Evolutionary conservation across 2,888 invertebrate genomes (phyloP).

Genomic region (Protophormia terraenovae): DNA sequence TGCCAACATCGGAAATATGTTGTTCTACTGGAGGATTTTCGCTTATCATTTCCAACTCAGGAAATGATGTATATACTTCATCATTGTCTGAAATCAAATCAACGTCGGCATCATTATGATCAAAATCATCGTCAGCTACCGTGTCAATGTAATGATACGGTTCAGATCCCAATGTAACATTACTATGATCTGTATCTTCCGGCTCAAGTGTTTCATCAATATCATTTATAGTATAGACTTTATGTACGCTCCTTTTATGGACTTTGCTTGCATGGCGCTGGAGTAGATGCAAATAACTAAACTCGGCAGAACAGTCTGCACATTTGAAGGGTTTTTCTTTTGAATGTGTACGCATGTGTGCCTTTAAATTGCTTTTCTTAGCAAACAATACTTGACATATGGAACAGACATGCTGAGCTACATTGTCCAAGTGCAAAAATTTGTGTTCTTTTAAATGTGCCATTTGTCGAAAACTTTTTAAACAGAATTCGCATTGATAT

Average conservation of each 20-base stretch:
- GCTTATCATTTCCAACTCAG: background rate
- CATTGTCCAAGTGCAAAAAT: slow-evolving; percentile 68
- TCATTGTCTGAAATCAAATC: background rate
- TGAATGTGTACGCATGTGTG: slow-evolving; percentile 69
- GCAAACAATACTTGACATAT: slow-evolving; percentile 69
- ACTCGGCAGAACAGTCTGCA: slow-evolving; percentile 68
- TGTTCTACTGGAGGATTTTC: background rate
- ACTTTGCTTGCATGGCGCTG: slow-evolving; percentile 65
- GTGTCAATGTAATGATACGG: slow-evolving; percentile 11
- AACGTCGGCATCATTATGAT: background rate
- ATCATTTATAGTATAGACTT: slow-evolving; percentile 13
- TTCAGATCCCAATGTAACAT: background rate
- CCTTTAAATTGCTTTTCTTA: slow-evolving; percentile 68
- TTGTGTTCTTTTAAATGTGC: slow-evolving; percentile 71
- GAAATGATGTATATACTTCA: background rate
- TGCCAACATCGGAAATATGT: background rate
- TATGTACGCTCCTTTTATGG: slow-evolving; percentile 37
- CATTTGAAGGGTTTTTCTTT: slow-evolving; percentile 70
- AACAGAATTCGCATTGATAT: slow-evolving; percentile 70
- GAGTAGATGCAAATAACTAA: slow-evolving; percentile 62
- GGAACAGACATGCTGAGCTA: slow-evolving; percentile 65
- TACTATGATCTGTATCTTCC: background rate
- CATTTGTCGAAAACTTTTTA: slow-evolving; percentile 69
- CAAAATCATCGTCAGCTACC: slow-evolving; percentile 4
- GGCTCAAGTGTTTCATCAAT: background rate